Conservation (phyloP, 2,113 vertebrate genomes). For the Hippotragus niger region DNA sequence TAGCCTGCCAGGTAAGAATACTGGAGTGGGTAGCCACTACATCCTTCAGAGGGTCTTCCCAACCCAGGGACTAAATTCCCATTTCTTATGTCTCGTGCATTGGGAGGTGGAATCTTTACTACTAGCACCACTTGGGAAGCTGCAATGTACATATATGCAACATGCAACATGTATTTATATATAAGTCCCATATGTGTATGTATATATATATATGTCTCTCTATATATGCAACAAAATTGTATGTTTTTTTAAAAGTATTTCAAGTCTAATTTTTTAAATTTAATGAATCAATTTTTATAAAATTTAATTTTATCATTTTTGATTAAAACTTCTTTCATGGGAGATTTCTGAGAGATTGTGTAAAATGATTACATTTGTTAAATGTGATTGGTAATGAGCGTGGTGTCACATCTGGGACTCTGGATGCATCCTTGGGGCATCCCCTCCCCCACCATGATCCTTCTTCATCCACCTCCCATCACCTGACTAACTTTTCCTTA, state of each 20-base stretch:
- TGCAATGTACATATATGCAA: neutral
- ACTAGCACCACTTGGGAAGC: neutral
- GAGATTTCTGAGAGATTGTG: neutral
- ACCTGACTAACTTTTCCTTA: neutral
- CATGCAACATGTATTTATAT: neutral
- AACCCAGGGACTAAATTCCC: neutral
- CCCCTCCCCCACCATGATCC: neutral
- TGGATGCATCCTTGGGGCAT: neutral
- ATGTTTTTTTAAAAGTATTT: neutral
- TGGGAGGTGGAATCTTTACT: neutral
- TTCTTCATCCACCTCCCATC: rapidly evolving
- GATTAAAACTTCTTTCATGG: neutral
- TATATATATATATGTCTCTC: neutral
- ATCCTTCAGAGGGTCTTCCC: neutral
- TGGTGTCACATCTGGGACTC: neutral
- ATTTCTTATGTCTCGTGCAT: neutral
- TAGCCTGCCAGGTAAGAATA: neutral
- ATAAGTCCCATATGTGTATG: neutral
- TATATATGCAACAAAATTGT: neutral
- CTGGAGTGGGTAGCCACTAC: neutral
- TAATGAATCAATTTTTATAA: neutral
- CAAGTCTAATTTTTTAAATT: neutral
- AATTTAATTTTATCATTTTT: neutral
- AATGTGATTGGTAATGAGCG: neutral
- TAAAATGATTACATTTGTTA: neutral